Conservation (phyloP, 2,797 vertebrate genomes). For the Spatula clypeata region DNA sequence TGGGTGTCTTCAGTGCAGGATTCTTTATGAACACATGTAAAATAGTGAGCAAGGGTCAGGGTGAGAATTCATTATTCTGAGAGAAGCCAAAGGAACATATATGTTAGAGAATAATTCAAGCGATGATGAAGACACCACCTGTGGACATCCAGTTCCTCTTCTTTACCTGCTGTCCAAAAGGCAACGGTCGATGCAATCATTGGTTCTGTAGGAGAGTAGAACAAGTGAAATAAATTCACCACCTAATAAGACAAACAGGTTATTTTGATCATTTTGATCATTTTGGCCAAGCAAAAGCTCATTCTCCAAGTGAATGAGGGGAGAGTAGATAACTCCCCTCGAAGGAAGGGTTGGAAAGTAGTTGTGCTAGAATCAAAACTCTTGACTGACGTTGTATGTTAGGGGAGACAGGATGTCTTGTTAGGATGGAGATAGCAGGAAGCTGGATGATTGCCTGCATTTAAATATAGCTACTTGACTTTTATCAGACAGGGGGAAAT, state of each 20-base stretch:
- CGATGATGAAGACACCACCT: neutral
- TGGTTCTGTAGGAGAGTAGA: neutral
- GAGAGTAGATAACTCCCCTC: neutral
- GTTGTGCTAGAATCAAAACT: neutral
- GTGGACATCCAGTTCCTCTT: neutral
- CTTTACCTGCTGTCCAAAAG: neutral
- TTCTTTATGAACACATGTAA: neutral
- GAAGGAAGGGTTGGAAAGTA: neutral
- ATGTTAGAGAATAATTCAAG: neutral
- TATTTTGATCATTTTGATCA: neutral
- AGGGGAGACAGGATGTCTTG: neutral
- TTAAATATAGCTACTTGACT: conserved; percentile 70
- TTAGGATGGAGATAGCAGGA: conserved; percentile 37
- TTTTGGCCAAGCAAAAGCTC: neutral
- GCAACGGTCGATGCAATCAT: neutral
- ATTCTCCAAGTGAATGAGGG: neutral
- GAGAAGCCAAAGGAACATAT: neutral
- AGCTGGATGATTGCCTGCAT: conserved; percentile 57
- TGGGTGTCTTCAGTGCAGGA: neutral
- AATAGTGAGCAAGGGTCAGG: neutral
- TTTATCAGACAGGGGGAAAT: conserved; percentile 53
- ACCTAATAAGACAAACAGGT: neutral
- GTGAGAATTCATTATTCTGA: neutral
- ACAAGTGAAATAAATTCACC: neutral
- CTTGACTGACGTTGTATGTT: neutral